Evolutionary conservation across 1,140 invertebrate species (phyloP).

Genomic region (Drosophila oshimai): DNA sequence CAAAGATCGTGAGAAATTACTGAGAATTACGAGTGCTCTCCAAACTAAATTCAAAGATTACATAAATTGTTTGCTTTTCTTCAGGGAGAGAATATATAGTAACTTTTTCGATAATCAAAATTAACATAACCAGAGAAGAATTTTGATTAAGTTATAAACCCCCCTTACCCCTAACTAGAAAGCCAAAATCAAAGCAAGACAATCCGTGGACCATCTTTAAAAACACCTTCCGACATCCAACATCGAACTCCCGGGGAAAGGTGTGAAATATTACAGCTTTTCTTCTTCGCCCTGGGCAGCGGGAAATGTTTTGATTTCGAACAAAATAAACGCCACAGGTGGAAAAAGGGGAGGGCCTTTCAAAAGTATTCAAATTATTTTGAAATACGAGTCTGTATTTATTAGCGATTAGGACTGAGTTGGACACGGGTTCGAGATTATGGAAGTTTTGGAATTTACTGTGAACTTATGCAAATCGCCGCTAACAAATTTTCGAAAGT

Average conservation of each 20-base stretch:
- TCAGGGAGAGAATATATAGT: constrained; percentile 1
- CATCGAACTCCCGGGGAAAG: constrained; percentile 6
- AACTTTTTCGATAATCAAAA: constrained; percentile 6
- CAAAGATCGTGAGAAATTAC: constrained; percentile 48
- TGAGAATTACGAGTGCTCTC: constrained; percentile 1
- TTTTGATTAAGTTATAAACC: constrained; percentile 3
- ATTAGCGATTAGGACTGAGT: constrained; percentile 65
- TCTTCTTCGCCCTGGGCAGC: constrained; percentile 11
- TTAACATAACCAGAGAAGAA: neutral
- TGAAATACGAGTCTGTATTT: constrained; percentile 79
- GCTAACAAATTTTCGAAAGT: constrained; percentile 71
- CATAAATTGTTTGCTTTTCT: constrained; percentile 36
- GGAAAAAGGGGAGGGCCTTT: constrained; percentile 29
- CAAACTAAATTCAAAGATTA: constrained; percentile 24
- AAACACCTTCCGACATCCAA: neutral
- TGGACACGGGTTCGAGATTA: constrained; percentile 33
- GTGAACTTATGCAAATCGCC: constrained; percentile 74
- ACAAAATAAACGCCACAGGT: constrained; percentile 73
- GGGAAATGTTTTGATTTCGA: constrained; percentile 77
- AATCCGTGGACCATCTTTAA: constrained; percentile 5
- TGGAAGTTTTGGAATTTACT: constrained; percentile 63
- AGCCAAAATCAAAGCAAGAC: neutral
- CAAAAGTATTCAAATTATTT: constrained; percentile 75
- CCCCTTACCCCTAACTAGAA: neutral
- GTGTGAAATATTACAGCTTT: constrained; percentile 41